Percentiles rank a stretch among this genome's conserved stretches.
phyloP scores from a whole-genome alignment of 2,113 vertebrate genomes.

The Xyrauchen texanus region DNA sequence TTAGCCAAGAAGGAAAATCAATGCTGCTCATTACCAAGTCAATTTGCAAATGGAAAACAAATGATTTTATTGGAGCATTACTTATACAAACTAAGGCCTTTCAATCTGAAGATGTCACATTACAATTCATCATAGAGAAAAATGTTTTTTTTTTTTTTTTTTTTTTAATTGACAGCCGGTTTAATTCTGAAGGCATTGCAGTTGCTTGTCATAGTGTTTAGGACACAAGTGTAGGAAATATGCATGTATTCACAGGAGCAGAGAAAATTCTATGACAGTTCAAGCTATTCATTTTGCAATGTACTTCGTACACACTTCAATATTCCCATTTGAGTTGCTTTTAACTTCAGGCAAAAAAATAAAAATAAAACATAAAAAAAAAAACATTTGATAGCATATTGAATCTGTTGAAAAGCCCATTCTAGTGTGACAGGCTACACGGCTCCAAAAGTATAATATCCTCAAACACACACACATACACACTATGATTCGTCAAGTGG shows the following conservation, averaged over 20 bases:
- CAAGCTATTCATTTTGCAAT: constrained; percentile 4
- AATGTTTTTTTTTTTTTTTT: no score
- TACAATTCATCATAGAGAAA: no score
- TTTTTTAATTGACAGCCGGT: no score
- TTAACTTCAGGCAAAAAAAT: neutral
- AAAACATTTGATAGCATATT: neutral
- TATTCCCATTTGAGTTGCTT: neutral
- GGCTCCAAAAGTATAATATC: constrained; percentile 23
- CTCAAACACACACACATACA: neutral
- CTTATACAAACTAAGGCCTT: neutral
- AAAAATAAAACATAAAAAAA: neutral
- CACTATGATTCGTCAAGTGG: neutral
- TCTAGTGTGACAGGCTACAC: constrained; percentile 19
- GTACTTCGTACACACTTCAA: neutral
- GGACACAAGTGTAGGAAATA: neutral
- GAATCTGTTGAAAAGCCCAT: constrained; percentile 36
- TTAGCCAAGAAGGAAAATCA: neutral
- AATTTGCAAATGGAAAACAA: neutral
- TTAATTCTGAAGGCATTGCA: neutral
- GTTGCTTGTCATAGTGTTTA: neutral
- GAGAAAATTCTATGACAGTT: neutral
- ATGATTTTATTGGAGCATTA: neutral
- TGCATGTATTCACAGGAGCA: neutral
- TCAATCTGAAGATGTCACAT: no score
- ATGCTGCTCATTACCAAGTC: neutral